These are phyloP conservation scores for Liposcelis brunnea DNA, from an alignment of 2,888 invertebrate genomes.

Conservation along the genomic window DNA sequence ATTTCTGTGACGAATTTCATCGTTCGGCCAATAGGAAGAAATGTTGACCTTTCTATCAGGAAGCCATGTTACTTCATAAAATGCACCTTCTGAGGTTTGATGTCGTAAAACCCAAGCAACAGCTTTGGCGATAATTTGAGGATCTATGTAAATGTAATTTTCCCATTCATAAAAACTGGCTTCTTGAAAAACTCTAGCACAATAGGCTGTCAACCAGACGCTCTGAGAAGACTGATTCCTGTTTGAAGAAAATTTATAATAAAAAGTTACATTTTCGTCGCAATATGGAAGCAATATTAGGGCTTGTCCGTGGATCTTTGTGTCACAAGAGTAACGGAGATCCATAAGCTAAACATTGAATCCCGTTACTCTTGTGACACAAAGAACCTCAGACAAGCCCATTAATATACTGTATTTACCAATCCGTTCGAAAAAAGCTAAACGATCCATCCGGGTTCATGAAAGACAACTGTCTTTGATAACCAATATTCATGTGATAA, in stretches of 20 bases:
- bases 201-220: slow-evolving; percentile 87
- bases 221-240: slow-evolving; percentile 73
- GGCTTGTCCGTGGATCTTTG: too few species aligned
- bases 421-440: slow-evolving; percentile 77
- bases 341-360: too few species aligned
- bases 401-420: too few species aligned
- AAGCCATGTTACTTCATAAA: slow-evolving; percentile 73
- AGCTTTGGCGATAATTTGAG: slow-evolving; percentile 58
- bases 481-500: slow-evolving; percentile 73
- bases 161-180: slow-evolving; percentile 96
- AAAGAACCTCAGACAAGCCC: too few species aligned
- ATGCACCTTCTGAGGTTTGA: slow-evolving; percentile 71
- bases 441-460: slow-evolving; percentile 85
- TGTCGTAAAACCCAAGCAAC: slow-evolving; percentile 73
- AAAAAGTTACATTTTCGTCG: too few species aligned
- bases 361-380: too few species aligned
- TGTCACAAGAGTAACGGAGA: too few species aligned
- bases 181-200: slow-evolving; percentile 72
- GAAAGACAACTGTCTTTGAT: slow-evolving; percentile 80
- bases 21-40: slow-evolving; percentile 36
- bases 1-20: slow-evolving; percentile 48
- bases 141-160: slow-evolving; percentile 86
- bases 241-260: slow-evolving; percentile 16
- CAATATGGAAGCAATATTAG: too few species aligned
- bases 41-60: slow-evolving; percentile 80